Percentiles rank a stretch among this genome's conserved stretches.
Evolutionary conservation across 92 coral and sea anemone genomes (phyloP).

Genomic region (Phenganax subtilis): DNA sequence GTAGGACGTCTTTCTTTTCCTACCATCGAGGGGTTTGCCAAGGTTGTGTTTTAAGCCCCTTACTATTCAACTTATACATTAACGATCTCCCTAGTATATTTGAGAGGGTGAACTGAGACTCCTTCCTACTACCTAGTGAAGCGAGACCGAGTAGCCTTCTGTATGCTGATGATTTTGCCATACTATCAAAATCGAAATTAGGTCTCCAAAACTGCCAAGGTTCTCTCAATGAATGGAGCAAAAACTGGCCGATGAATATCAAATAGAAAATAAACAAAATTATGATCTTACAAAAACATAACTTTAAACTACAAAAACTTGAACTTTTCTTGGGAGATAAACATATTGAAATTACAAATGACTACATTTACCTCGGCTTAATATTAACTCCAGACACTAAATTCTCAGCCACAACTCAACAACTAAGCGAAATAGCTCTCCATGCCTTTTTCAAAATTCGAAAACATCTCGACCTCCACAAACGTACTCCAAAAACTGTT

Average conservation of each 20-base stretch:
- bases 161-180: too few relatives aligned
- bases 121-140: too few relatives aligned
- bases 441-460: too few relatives aligned
- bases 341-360: conserved; percentile 19
- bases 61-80: conserved; percentile 44
- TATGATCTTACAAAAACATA: conserved; percentile 26
- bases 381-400: not conserved
- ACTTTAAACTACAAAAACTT: not conserved
- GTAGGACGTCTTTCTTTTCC: conserved; percentile 37
- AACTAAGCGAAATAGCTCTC: not conserved
- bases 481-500: not conserved
- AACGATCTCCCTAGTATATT: too few relatives aligned
- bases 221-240: too few relatives aligned
- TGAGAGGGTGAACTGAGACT: too few relatives aligned
- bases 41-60: conserved; percentile 47
- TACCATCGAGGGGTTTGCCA: conserved; percentile 48
- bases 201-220: too few relatives aligned
- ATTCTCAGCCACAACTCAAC: not conserved
- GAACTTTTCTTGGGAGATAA: conserved; percentile 29
- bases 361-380: conserved; percentile 19
- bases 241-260: too few relatives aligned
- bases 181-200: too few relatives aligned
- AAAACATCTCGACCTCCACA: not conserved
- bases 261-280: too few relatives aligned
- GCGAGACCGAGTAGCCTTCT: not conserved